Conservation (phyloP, 2,888 invertebrate genomes). For the Dicranocentrus wangi region DNA sequence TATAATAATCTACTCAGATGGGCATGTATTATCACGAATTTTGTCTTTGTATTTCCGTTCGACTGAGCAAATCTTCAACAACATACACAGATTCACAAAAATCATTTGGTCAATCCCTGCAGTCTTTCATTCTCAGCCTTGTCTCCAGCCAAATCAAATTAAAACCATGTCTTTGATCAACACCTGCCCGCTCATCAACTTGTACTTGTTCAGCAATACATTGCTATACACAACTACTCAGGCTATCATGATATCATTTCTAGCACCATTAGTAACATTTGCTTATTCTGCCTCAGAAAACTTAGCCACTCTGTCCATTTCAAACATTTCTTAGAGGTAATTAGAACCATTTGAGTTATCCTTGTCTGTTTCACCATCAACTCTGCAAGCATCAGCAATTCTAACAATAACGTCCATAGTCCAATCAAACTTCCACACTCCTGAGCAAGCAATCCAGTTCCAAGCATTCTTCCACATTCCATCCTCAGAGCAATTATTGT, state of each 20-base stretch:
- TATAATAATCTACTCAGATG: neutral
- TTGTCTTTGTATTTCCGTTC: slow-evolving; percentile 38
- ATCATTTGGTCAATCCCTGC: neutral
- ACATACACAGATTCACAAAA: slow-evolving; percentile 15
- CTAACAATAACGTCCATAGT: slow-evolving; percentile 35
- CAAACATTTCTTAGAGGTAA: neutral
- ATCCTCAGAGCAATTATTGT: slow-evolving; percentile 39
- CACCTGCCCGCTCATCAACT: neutral
- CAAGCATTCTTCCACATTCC: slow-evolving; percentile 49
- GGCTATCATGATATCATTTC: neutral
- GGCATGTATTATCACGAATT: slow-evolving; percentile 5
- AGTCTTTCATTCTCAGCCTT: slow-evolving; percentile 33
- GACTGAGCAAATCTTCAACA: slow-evolving; percentile 33
- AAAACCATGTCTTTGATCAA: neutral
- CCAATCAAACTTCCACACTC: slow-evolving; percentile 21
- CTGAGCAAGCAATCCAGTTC: slow-evolving; percentile 40
- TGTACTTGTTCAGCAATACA: neutral
- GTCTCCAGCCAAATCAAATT: neutral
- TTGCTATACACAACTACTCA: neutral
- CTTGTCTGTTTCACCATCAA: neutral
- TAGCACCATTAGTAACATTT: slow-evolving; percentile 15
- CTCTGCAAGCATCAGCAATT: neutral
- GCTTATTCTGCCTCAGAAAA: neutral
- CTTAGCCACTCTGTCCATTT: slow-evolving; percentile 4
- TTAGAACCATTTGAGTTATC: neutral